Evolutionary conservation across 2,797 vertebrate species (phyloP).

Genomic region (Lepus townsendii): DNA sequence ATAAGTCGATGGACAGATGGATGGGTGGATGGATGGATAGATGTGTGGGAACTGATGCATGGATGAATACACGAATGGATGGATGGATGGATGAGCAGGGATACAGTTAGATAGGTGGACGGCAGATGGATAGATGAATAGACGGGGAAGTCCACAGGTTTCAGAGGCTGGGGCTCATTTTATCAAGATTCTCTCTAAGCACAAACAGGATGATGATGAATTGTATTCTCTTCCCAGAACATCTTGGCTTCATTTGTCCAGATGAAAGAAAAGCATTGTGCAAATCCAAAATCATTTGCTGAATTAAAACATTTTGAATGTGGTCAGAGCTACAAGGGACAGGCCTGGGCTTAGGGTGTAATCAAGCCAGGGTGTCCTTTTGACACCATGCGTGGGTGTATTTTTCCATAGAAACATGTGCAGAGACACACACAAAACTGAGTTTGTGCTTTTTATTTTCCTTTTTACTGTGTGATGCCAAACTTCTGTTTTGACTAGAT

Average conservation of each 20-base stretch:
- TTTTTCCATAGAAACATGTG: slow-evolving; percentile 72
- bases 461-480: slow-evolving; percentile 67
- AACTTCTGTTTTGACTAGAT: slow-evolving; percentile 74
- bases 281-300: neutral
- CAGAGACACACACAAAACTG: slow-evolving; percentile 55
- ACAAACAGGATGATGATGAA: neutral
- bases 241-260: neutral
- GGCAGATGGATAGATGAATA: neutral
- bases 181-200: neutral
- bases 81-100: too few species aligned
- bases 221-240: slow-evolving; percentile 3
- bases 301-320: slow-evolving; percentile 3
- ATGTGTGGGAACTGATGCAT: too few species aligned
- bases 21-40: neutral
- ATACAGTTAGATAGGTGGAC: neutral
- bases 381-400: slow-evolving; percentile 42
- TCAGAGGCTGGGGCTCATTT: neutral
- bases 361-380: slow-evolving; percentile 5
- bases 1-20: neutral
- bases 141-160: neutral
- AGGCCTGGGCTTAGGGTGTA: neutral
- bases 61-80: neutral
- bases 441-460: slow-evolving; percentile 38
- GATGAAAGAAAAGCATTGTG: slow-evolving; percentile 28
- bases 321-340: neutral